A percentile compares a stretch with the other conserved stretches of the same genome.
Evolutionary conservation across 2,113 vertebrate species (phyloP).

Genomic region (Microtus montanus): DNA sequence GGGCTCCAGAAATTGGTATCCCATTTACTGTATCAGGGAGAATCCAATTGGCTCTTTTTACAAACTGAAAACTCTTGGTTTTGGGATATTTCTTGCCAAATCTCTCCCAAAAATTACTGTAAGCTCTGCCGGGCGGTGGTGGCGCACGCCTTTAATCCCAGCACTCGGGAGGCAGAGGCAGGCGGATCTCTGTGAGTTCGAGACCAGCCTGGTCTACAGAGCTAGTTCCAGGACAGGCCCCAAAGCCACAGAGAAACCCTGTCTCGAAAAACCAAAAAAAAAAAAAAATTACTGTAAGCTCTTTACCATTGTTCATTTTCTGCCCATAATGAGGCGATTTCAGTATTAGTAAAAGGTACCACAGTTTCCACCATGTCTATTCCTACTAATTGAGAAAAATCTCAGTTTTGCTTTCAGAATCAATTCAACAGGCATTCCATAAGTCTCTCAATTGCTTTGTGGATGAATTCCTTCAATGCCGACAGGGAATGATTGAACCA

Average conservation of each 20-base stretch:
- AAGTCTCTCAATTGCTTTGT: not conserved
- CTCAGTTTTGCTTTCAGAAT: not conserved
- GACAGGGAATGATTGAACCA: not conserved
- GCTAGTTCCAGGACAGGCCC: too few relatives aligned
- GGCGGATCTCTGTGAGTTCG: too few relatives aligned
- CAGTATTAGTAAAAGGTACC: not conserved
- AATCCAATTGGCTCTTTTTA: not conserved
- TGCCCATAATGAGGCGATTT: not conserved
- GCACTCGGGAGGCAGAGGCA: too few relatives aligned
- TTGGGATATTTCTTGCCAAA: not conserved
- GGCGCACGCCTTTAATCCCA: too few relatives aligned
- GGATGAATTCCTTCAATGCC: not conserved
- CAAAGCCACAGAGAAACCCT: too few relatives aligned
- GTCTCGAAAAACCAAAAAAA: too few relatives aligned
- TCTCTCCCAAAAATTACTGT: not conserved
- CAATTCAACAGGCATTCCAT: not conserved
- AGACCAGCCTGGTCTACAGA: too few relatives aligned
- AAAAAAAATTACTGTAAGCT: not conserved
- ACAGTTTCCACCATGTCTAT: not conserved
- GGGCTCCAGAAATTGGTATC: not conserved
- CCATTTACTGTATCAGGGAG: not conserved
- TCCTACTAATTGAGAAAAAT: not conserved
- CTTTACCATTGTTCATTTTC: not conserved
- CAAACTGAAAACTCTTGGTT: not conserved
- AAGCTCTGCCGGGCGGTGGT: too few relatives aligned